Base-by-base conservation (phyloP, 2,113 vertebrate genomes). In the Dipodomys merriami region DNA sequence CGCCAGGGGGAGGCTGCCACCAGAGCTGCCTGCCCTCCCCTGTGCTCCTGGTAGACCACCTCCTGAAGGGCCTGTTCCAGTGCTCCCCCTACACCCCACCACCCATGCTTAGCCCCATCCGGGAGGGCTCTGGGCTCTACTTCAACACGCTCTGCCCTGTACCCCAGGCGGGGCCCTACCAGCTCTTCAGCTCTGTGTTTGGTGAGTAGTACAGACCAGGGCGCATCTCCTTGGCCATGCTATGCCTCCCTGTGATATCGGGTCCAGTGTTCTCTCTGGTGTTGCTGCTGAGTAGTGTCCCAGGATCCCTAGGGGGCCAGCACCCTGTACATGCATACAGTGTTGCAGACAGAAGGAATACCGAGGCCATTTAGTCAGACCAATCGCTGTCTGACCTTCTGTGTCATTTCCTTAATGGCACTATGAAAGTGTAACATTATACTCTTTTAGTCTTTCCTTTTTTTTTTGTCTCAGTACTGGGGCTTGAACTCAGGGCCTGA, bases 31-130 rank as follows among this genome's bases (percentile, higher is more conserved):
- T 98, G 16, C 97, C 97, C 18, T 98, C 98, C 0, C 98, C 98
- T 0, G 93, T 96, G 12, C 97, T 97, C 84, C 96, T 98, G 62
- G 96, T 97, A 35, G 98, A 98, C 64, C 95, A 95, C 16, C 93
- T 98, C 11, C 95, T 97, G 64, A 96, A 97, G 57, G 97, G 97
- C 20, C 27, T 97, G n/a, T 96, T 98, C 77, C 97, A 97, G 78
- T 93, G 91, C 57, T 98, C 98, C 0, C 97, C 97, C 0, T 98
- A 98, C 91, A 98, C 98, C 0, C 98, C 98, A 0, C 98, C 98
- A 0, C 98, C 98, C 0, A 98, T 98, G 98, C 97, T 99, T 73
- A 98, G 98, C 95, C 98, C 98, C 6, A 91, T 98, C 8, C 97
- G 98, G 5, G 97, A 97, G 44, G 98, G 98, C 35, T 98, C 98